A percentile compares a stretch with the other conserved stretches of the same genome.
phyloP scores from a whole-genome alignment of 2,888 invertebrate species.

The Hirtodrosophila trivittata region DNA sequence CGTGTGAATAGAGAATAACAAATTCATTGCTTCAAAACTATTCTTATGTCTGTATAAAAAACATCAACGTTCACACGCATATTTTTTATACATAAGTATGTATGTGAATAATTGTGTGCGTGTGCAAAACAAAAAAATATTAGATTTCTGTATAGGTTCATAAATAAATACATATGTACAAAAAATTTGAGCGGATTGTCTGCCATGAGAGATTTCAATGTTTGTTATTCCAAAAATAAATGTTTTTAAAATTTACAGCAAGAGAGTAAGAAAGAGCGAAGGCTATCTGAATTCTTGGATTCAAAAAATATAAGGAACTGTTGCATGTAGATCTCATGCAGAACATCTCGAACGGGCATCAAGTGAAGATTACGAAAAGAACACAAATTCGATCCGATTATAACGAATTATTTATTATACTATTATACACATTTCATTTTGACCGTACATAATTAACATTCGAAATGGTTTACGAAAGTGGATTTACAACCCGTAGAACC shows the following conservation, averaged over 20 bases:
- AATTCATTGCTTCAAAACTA: no score
- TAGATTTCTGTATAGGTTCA: conserved; percentile 20
- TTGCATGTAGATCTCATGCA: conserved; percentile 69
- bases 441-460: conserved; percentile 27
- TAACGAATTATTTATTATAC: conserved; percentile 59
- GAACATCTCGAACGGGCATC: conserved; percentile 84
- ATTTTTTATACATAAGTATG: conserved; percentile 9
- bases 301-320: conserved; percentile 79
- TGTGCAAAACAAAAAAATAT: conserved; percentile 32
- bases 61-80: no score
- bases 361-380: conserved; percentile 81
- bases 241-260: conserved; percentile 64
- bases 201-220: conserved; percentile 59
- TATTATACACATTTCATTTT: conserved; percentile 37
- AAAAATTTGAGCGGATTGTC: conserved; percentile 53
- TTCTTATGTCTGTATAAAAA: no score
- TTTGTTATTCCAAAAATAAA: conserved; percentile 84
- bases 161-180: conserved; percentile 29
- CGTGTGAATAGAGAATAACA: no score
- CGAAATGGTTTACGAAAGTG: conserved; percentile 96
- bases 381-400: conserved; percentile 63
- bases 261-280: conserved; percentile 47
- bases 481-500: conserved; percentile 94
- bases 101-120: conserved; percentile 20
- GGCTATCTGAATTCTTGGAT: conserved; percentile 60